These are phyloP conservation scores for Pemphredon lugubris DNA, from an alignment of 2,888 invertebrate species.

Conservation along the genomic window DNA sequence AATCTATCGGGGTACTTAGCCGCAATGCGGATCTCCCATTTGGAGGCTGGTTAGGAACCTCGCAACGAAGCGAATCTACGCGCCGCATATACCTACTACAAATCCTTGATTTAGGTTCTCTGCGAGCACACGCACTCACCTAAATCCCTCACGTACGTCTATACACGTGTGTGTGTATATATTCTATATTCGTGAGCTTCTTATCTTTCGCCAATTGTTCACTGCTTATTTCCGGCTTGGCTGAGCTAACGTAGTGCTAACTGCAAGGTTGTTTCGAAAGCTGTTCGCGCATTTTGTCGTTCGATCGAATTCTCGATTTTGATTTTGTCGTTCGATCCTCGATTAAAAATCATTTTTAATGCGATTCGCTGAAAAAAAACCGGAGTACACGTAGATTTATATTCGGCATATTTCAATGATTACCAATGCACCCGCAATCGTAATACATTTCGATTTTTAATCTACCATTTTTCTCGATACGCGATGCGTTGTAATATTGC, in stretches of 20 bases:
- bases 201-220: slow-evolving; percentile 55
- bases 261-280: neutral
- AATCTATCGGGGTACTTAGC: slow-evolving; percentile 74
- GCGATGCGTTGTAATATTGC: too few species aligned
- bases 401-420: too few species aligned
- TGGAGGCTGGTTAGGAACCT: slow-evolving; percentile 46
- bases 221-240: slow-evolving; percentile 14
- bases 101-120: slow-evolving; percentile 71
- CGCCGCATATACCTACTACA: slow-evolving; percentile 35
- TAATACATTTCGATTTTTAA: too few species aligned
- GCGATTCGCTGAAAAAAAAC: too few species aligned
- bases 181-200: too few species aligned
- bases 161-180: too few species aligned
- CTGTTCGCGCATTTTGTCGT: slow-evolving; percentile 8
- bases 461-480: too few species aligned
- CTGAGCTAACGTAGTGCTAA: slow-evolving; percentile 34
- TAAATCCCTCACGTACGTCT: slow-evolving; percentile 19
- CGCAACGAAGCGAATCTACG: slow-evolving; percentile 33
- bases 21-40: slow-evolving; percentile 74
- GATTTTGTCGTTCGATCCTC: neutral
- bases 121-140: slow-evolving; percentile 25
- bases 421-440: too few species aligned
- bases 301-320: neutral
- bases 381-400: too few species aligned
- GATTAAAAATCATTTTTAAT: too few species aligned